Conservation (phyloP, 1,140 invertebrate genomes). For the Anagrus nilaparvatae region DNA sequence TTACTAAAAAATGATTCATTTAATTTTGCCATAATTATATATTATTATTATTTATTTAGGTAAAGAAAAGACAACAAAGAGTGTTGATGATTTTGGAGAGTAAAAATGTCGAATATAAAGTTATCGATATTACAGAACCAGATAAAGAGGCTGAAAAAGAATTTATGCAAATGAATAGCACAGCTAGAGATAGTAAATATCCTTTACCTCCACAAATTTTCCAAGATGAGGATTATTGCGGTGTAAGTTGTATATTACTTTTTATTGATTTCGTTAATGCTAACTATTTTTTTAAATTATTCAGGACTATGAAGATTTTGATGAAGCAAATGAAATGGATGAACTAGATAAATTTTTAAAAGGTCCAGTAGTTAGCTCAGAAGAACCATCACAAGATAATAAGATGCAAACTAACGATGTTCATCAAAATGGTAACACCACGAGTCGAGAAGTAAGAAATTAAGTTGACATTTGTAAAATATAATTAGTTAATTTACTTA, state of each 20-base stretch:
- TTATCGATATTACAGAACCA: slow-evolving; percentile 88
- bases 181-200: slow-evolving; percentile 60
- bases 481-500: slow-evolving; percentile 17
- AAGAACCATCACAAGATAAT: slow-evolving; percentile 39
- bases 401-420: slow-evolving; percentile 31
- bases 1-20: too few relatives aligned
- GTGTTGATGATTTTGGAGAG: slow-evolving; percentile 86
- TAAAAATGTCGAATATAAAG: slow-evolving; percentile 76
- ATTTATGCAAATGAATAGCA: slow-evolving; percentile 84
- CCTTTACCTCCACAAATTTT: slow-evolving; percentile 90
- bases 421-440: slow-evolving; percentile 40
- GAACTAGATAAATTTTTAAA: slow-evolving; percentile 77
- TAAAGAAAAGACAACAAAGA: slow-evolving; percentile 87
- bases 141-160: slow-evolving; percentile 79
- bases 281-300: slow-evolving; percentile 14
- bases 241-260: slow-evolving; percentile 50
- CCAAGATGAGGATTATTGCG: slow-evolving; percentile 85
- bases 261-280: neutral
- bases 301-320: slow-evolving; percentile 89
- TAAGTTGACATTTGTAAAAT: slow-evolving; percentile 4
- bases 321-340: slow-evolving; percentile 84
- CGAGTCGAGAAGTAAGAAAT: slow-evolving; percentile 40
- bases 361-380: slow-evolving; percentile 44
- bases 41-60: slow-evolving; percentile 56
- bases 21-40: too few relatives aligned